Base-by-base conservation (phyloP, 2,888 invertebrate genomes). In the Drosophila ustulata region DNA sequence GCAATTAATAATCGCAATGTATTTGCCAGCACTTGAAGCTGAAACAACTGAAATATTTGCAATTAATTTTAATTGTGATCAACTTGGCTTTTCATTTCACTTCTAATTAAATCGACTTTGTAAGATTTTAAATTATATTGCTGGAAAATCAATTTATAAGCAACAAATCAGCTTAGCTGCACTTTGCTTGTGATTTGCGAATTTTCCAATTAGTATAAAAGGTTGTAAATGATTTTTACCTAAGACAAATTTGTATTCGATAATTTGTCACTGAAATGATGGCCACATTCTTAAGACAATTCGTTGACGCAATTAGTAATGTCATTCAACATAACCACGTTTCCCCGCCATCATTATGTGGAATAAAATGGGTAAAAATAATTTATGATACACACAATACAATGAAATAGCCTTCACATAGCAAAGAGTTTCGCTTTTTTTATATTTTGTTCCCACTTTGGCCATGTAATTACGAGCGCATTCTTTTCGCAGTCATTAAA, bases 401-500 rank as follows among this genome's bases (percentile, higher is more conserved):
- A 82, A 75, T 77, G 71, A 82, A 83, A 84, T 79, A 55, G 58
- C 71, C 46, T 71, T 59, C 65, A 58, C 66, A 82, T 52, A 57
- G 70, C 65, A 26, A 45, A 63, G 57, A 68, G 56, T 72, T 67
- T 25, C 41, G 37, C 25, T 43, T 25, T 11, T 13, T 34, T 39
- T 43, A 2, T 18, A 11, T n/a, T 32, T 45, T 58, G 69, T 75
- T 55, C 62, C 51, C 66, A 53, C 69, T 75, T 55, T 52, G 56
- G 75, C 69, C 79, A 71, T 87, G 80, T 87, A 83, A 83, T 83
- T 87, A 84, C 83, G 78, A 75, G 71, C 83, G 81, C 82, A 84
- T 84, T 84, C 85, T 87, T 84, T 87, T 79, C 78, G 52, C 80
- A 84, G 83, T 84, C 83, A 87, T 84, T 84, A 84, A 84, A 83